These are phyloP conservation scores for Lagopus leucura DNA, from an alignment of 2,113 vertebrate species.

Conservation along the genomic window DNA sequence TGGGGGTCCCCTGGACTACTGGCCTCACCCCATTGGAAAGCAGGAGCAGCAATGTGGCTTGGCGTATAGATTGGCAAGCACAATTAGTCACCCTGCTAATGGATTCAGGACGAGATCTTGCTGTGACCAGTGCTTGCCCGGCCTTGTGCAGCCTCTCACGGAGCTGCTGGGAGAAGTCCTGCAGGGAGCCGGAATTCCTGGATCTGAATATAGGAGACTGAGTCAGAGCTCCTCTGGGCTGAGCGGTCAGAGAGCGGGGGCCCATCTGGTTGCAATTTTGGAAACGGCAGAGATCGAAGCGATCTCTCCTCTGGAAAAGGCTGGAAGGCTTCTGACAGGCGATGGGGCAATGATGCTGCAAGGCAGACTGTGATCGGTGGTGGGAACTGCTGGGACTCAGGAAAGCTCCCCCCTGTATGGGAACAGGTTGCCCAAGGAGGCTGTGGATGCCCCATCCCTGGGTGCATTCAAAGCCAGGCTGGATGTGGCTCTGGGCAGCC, in stretches of 20 bases:
- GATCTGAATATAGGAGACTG: neutral
- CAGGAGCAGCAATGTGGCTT: neutral
- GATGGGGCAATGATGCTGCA: neutral
- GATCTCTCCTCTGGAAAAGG: neutral
- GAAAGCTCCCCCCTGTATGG: neutral
- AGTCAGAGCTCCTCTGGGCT: neutral
- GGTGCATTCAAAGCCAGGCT: too few relatives aligned
- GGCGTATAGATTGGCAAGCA: neutral
- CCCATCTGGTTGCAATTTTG: constrained; percentile 48
- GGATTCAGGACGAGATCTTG: accelerated
- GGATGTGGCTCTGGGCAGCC: too few relatives aligned
- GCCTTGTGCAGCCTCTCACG: accelerated
- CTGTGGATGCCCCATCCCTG: too few relatives aligned
- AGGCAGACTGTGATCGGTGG: neutral
- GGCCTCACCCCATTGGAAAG: neutral
- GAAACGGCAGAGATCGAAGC: accelerated
- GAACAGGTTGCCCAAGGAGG: too few relatives aligned
- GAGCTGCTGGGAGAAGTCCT: neutral
- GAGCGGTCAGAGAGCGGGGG: neutral
- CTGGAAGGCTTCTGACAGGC: neutral
- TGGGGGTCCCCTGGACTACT: neutral
- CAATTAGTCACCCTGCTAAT: neutral
- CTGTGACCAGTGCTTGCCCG: accelerated
- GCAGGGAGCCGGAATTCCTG: neutral
- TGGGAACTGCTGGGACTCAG: accelerated